Evolutionary conservation across 2,888 invertebrate genomes (phyloP).

Genomic region (Galerucella pusilla): DNA sequence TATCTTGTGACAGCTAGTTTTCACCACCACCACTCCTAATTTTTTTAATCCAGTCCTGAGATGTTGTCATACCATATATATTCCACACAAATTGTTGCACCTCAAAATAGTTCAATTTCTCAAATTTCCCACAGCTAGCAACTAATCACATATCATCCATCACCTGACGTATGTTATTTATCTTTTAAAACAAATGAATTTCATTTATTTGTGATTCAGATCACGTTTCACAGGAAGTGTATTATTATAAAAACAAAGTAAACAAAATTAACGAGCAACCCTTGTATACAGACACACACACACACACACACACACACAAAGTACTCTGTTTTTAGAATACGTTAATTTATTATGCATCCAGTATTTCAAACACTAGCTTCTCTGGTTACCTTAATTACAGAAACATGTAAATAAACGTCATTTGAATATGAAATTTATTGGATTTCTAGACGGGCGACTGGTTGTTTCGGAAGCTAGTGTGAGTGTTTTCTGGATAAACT

Average conservation of each 20-base stretch:
- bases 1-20: too few species aligned
- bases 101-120: too few species aligned
- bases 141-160: background rate
- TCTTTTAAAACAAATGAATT: background rate
- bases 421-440: conserved; percentile 62
- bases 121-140: too few species aligned
- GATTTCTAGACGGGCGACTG: conserved; percentile 56
- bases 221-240: background rate
- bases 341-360: conserved; percentile 56
- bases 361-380: conserved; percentile 55
- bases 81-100: too few species aligned
- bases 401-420: conserved; percentile 62
- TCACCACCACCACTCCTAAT: too few species aligned
- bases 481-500: conserved; percentile 44
- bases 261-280: background rate
- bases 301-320: background rate
- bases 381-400: conserved; percentile 61
- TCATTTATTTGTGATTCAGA: background rate
- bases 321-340: conserved; percentile 48
- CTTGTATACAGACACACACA: background rate
- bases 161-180: background rate
- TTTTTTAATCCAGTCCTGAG: too few species aligned
- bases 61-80: too few species aligned
- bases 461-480: conserved; percentile 55
- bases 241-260: background rate